These are phyloP conservation scores for Myiozetetes cayanensis DNA, from an alignment of 2,113 vertebrate genomes.

Conservation along the genomic window DNA sequence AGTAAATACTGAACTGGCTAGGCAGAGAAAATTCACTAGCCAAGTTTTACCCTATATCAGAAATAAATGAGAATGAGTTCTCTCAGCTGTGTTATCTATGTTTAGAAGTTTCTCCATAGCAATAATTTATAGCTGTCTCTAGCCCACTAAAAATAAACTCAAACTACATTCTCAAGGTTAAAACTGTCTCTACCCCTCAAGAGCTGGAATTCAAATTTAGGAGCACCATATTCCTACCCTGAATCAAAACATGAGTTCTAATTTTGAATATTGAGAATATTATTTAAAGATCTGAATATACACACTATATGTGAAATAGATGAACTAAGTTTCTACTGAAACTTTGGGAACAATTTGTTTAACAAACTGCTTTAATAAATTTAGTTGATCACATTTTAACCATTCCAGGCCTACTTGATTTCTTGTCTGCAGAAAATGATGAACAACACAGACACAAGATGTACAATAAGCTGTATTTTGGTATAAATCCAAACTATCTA, in stretches of 20 bases:
- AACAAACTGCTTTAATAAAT: not conserved
- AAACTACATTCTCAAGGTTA: not conserved
- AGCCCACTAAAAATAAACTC: not conserved
- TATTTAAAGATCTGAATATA: not conserved
- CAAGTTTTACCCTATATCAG: not conserved
- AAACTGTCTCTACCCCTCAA: not conserved
- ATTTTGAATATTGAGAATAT: not conserved
- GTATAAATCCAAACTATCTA: not conserved
- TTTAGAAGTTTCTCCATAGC: not conserved
- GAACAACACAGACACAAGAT: not conserved
- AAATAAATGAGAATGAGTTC: not conserved
- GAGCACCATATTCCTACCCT: not conserved
- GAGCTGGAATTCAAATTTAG: not conserved
- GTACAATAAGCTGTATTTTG: not conserved
- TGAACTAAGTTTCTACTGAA: not conserved
- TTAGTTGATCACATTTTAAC: not conserved
- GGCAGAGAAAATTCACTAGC: not conserved
- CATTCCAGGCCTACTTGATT: not conserved
- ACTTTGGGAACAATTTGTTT: not conserved
- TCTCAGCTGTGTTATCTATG: not conserved
- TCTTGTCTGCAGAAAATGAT: not conserved
- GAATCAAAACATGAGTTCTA: not conserved
- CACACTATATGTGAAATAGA: not conserved
- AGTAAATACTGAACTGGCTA: not conserved
- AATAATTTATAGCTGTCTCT: not conserved